A percentile compares a stretch with the other conserved stretches of the same genome.
Evolutionary conservation across 2,797 vertebrate genomes (phyloP).

Genomic region (Natrix natrix): DNA sequence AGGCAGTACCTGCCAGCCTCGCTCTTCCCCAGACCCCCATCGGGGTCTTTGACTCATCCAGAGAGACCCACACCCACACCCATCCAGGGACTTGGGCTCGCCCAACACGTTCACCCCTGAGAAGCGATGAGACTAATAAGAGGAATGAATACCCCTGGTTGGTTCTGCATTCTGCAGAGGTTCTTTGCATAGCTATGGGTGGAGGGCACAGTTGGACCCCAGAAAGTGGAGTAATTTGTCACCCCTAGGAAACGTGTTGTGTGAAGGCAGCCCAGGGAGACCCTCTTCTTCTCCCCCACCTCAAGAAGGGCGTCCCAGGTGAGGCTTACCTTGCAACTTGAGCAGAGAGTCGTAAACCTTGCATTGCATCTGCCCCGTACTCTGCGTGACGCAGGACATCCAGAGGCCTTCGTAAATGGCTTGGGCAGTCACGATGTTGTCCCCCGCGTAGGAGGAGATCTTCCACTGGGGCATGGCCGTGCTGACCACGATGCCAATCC

Average conservation of each 20-base stretch:
- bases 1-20: no score
- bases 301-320: not conserved
- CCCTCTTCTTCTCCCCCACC: not conserved
- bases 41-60: not conserved
- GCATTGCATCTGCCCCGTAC: conserved; percentile 93
- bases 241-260: not conserved
- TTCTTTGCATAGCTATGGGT: not conserved
- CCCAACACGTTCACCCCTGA: not conserved
- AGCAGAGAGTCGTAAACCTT: conserved; percentile 90
- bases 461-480: conserved; percentile 93
- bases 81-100: not conserved
- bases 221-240: not conserved
- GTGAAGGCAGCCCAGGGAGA: not conserved
- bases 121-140: not conserved
- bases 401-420: conserved; percentile 90
- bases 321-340: conserved; percentile 73
- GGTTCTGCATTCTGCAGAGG: not conserved
- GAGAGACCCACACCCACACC: not conserved
- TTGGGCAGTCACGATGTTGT: conserved; percentile 93
- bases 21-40: no score
- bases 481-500: conserved; percentile 82
- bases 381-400: conserved; percentile 91
- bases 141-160: fast-evolving
- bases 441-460: conserved; percentile 86
- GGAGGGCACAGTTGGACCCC: not conserved